A percentile compares a stretch with the other conserved stretches of the same genome.
These are phyloP conservation scores for Chrysochloris asiatica DNA, from an alignment of 2,113 vertebrate species.

Conservation along the genomic window DNA sequence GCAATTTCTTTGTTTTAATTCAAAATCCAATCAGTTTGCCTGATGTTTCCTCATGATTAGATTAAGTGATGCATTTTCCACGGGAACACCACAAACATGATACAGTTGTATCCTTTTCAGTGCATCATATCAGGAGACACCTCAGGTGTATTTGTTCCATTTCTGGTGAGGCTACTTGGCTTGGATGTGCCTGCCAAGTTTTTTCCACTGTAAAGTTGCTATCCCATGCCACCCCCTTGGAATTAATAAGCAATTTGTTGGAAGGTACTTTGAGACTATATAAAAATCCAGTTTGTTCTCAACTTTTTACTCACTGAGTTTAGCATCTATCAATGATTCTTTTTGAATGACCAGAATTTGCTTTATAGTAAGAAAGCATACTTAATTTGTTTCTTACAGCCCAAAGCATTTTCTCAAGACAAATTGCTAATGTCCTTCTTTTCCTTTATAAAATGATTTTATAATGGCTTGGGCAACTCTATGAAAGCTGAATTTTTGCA, in stretches of 20 bases:
- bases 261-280: background rate
- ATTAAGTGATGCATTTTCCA: background rate
- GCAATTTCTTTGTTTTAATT: too few species aligned
- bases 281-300: background rate
- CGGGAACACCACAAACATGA: background rate
- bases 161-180: background rate
- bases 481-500: conserved; percentile 11
- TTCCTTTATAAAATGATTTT: conserved; percentile 29
- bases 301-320: background rate
- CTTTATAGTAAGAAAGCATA: background rate
- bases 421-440: background rate
- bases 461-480: background rate
- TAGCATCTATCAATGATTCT: background rate
- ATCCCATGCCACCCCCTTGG: background rate
- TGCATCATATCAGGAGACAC: background rate
- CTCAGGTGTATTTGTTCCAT: background rate
- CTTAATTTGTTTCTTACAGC: conserved; percentile 3
- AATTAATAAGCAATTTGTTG: background rate
- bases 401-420: background rate
- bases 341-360: background rate
- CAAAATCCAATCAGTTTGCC: background rate
- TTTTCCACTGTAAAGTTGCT: background rate
- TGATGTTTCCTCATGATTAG: background rate
- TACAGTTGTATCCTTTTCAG: background rate
- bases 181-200: background rate